Percentiles rank a stretch among this genome's conserved stretches.
These are phyloP conservation scores for Cyprinodon diabolis DNA, from an alignment of 2,797 vertebrate genomes.

Conservation along the genomic window DNA sequence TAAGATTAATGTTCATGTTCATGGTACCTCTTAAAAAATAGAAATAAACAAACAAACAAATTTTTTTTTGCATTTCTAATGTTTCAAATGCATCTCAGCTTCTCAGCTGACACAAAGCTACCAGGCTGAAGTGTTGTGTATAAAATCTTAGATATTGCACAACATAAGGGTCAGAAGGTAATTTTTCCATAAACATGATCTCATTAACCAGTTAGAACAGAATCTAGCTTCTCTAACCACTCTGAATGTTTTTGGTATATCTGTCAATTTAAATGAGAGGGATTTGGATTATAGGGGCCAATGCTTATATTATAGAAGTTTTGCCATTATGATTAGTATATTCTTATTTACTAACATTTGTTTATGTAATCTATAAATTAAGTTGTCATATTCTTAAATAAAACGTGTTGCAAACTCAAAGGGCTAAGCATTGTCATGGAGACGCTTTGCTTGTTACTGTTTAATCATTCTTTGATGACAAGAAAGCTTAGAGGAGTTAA, in stretches of 20 bases:
- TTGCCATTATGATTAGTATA: background rate
- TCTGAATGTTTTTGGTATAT: background rate
- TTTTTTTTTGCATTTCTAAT: background rate
- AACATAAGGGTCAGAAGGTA: conserved; percentile 17
- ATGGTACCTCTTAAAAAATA: background rate
- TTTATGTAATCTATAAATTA: background rate
- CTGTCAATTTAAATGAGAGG: background rate
- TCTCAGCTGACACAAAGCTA: background rate
- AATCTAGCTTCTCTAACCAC: background rate
- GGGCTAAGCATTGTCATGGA: background rate
- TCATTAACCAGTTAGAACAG: background rate
- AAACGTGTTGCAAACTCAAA: background rate
- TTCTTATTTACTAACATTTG: background rate
- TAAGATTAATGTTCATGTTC: background rate
- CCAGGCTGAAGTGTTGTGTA: background rate
- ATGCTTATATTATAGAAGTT: background rate
- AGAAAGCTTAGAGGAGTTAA: conserved; percentile 7
- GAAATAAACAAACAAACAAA: background rate
- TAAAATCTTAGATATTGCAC: conserved; percentile 19
- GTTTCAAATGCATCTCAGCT: background rate
- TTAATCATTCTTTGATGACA: too few relatives aligned
- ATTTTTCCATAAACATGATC: conserved; percentile 18
- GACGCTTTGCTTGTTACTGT: background rate
- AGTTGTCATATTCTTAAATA: background rate
- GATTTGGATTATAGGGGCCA: too few relatives aligned